phyloP scores from a whole-genome alignment of 2,888 invertebrate species.

The Noctua janthina region DNA sequence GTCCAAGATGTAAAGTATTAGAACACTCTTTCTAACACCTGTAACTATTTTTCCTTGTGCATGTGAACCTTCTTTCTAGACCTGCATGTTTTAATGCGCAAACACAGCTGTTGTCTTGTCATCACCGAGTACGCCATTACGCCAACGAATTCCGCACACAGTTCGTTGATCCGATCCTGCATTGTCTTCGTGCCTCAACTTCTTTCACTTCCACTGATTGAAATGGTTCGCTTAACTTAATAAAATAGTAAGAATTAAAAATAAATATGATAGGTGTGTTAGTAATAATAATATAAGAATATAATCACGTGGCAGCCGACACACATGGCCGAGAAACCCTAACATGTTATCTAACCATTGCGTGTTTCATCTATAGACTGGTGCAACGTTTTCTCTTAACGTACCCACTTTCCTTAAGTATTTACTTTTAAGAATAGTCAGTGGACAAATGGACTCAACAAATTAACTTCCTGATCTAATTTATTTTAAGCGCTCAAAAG shows the following conservation, averaged over 20 bases:
- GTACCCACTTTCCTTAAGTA: slow-evolving; percentile 24
- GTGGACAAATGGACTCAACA: slow-evolving; percentile 14
- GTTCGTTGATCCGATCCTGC: slow-evolving; percentile 58
- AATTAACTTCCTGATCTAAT: slow-evolving; percentile 15
- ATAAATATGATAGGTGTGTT: slow-evolving; percentile 14
- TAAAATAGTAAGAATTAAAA: background rate
- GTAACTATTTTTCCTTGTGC: background rate
- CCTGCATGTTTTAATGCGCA: slow-evolving; percentile 14
- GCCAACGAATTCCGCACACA: slow-evolving; percentile 42
- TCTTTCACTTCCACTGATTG: slow-evolving; percentile 43
- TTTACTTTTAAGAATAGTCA: slow-evolving; percentile 1
- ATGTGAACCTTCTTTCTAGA: slow-evolving; percentile 11
- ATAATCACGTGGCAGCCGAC: slow-evolving; percentile 37
- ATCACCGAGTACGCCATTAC: slow-evolving; percentile 42
- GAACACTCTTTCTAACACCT: background rate
- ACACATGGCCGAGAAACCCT: slow-evolving; percentile 39
- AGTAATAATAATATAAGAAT: slow-evolving; percentile 21
- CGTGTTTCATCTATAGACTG: slow-evolving; percentile 31
- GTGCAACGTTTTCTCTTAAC: slow-evolving; percentile 28
- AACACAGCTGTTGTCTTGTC: slow-evolving; percentile 55
- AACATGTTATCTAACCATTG: slow-evolving; percentile 47
- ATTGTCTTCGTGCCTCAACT: slow-evolving; percentile 43
- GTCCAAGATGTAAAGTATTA: background rate
- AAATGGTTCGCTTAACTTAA: slow-evolving; percentile 31
- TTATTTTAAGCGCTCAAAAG: slow-evolving; percentile 18